These are phyloP conservation scores for Heliconius melpomene DNA, from an alignment of 1,140 invertebrate genomes.

Conservation along the genomic window DNA sequence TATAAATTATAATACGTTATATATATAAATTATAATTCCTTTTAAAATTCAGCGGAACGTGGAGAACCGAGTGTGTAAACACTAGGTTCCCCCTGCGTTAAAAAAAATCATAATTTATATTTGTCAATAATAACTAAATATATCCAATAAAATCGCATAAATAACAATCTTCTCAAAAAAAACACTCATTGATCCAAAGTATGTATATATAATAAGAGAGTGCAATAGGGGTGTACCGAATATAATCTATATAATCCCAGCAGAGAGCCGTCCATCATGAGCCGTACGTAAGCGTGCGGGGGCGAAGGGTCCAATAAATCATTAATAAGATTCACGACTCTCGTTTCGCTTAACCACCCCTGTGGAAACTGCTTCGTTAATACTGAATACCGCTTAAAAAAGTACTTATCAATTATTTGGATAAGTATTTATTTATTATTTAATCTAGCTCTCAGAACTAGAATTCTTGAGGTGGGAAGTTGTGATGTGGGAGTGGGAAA, in stretches of 20 bases:
- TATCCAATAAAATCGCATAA: neutral
- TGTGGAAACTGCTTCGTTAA: slow-evolving; percentile 17
- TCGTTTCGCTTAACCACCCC: slow-evolving; percentile 28
- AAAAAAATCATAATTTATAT: no score
- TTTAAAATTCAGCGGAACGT: no score
- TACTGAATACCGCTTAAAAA: slow-evolving; percentile 14
- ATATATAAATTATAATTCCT: no score
- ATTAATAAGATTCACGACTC: slow-evolving; percentile 63
- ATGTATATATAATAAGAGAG: neutral
- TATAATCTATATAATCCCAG: slow-evolving; percentile 33
- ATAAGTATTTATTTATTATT: neutral
- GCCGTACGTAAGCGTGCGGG: slow-evolving; percentile 20
- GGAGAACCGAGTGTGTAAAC: no score
- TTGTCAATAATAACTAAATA: neutral
- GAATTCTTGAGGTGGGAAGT: no score
- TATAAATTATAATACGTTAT: no score
- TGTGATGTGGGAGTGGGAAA: no score
- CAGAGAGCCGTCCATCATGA: slow-evolving; percentile 21
- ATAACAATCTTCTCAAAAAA: neutral
- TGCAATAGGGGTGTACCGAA: slow-evolving; percentile 17
- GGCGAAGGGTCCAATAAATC: slow-evolving; percentile 57
- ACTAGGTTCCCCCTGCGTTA: no score
- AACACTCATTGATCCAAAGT: neutral
- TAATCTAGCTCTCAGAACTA: neutral
- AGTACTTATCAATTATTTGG: neutral